Conservation (phyloP, 2,797 vertebrate species). For the Centroberyx gerrardi region DNA sequence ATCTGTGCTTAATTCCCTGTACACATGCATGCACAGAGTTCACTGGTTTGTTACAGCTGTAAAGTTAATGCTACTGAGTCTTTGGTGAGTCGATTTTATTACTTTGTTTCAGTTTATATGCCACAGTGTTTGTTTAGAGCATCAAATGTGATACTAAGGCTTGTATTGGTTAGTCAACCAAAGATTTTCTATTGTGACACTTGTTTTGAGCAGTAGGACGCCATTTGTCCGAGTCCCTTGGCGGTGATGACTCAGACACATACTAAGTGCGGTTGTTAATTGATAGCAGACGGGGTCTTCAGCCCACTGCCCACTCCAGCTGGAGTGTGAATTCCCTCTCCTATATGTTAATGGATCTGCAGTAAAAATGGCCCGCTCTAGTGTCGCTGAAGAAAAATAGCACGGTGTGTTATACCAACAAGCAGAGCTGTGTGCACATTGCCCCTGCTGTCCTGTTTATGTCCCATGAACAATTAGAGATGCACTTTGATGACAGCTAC, state of each 20-base stretch:
- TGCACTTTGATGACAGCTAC: conserved; percentile 79
- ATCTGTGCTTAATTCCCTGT: conserved; percentile 70
- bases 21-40: conserved; percentile 38
- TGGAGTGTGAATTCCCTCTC: conserved; percentile 82
- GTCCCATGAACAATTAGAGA: conserved; percentile 71
- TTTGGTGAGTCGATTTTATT: conserved; percentile 28
- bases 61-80: conserved; percentile 3
- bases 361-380: conserved; percentile 62
- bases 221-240: conserved; percentile 60
- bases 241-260: conserved; percentile 73
- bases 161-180: conserved; percentile 18
- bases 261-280: conserved; percentile 83
- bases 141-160: conserved; percentile 9
- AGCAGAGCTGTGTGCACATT: conserved; percentile 40
- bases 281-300: conserved; percentile 78
- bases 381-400: conserved; percentile 57
- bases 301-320: conserved; percentile 77
- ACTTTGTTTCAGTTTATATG: conserved; percentile 24
- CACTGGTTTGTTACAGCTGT: conserved; percentile 39
- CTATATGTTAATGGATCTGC: conserved; percentile 80
- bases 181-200: conserved; percentile 38
- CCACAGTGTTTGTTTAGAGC: not conserved
- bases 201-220: conserved; percentile 58
- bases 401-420: conserved; percentile 37
- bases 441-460: conserved; percentile 70